Evolutionary conservation across 2,888 invertebrate species (phyloP).

Genomic region (Microplitis deprimator): DNA sequence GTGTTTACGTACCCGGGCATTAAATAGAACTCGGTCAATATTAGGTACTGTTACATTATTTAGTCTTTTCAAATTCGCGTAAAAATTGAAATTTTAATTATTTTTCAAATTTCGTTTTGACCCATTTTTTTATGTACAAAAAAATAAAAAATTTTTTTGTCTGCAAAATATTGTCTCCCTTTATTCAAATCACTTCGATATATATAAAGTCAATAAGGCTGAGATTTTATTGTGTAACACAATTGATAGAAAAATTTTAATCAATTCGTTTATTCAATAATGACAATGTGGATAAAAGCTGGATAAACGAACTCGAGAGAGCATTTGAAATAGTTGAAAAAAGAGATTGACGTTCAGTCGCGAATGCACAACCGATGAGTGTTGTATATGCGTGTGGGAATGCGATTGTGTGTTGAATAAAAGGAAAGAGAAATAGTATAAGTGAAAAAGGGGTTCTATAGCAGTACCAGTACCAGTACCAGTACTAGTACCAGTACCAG

Average conservation of each 20-base stretch:
- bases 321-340: constrained; percentile 9
- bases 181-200: background rate
- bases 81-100: no score
- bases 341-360: constrained; percentile 8
- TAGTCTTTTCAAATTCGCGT: no score
- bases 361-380: constrained; percentile 14
- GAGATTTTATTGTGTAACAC: constrained; percentile 5
- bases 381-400: background rate
- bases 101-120: no score
- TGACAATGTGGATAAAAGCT: constrained; percentile 1
- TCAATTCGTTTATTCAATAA: constrained; percentile 23
- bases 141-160: no score
- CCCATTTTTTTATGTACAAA: no score
- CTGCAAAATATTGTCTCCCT: no score
- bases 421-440: background rate
- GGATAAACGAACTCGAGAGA: constrained; percentile 11
- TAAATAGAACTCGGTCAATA: no score
- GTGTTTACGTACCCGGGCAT: no score
- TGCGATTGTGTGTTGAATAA: background rate
- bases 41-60: no score
- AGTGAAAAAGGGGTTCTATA: background rate
- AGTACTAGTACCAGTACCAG: background rate
- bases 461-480: background rate
- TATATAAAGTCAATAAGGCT: background rate
- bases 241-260: constrained; percentile 12